A percentile compares a stretch with the other conserved stretches of the same genome.
Evolutionary conservation across 2,113 vertebrate genomes (phyloP).

Genomic region (Orycteropus afer): DNA sequence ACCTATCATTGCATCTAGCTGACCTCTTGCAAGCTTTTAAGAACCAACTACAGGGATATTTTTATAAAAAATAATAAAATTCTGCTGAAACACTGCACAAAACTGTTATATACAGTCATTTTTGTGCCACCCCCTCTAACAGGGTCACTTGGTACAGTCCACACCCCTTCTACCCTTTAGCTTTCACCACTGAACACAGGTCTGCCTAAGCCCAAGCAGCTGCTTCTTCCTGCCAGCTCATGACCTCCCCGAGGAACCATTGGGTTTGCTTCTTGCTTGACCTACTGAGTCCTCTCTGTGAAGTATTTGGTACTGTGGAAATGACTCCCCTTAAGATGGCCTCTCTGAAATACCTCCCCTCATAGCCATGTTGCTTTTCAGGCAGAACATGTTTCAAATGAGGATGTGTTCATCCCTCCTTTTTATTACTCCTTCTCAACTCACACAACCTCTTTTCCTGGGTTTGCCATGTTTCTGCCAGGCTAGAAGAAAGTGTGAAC

Average conservation of each 20-base stretch:
- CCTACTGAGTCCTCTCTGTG: background rate
- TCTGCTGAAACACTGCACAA: too few relatives aligned
- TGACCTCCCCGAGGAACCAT: rapidly evolving
- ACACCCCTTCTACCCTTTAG: too few relatives aligned
- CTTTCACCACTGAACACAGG: too few relatives aligned
- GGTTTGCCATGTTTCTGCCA: background rate
- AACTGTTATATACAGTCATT: too few relatives aligned
- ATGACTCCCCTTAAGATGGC: background rate
- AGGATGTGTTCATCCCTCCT: rapidly evolving
- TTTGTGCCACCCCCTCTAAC: too few relatives aligned
- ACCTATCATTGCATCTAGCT: too few relatives aligned
- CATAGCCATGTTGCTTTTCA: background rate
- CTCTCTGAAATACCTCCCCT: background rate
- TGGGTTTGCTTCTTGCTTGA: background rate
- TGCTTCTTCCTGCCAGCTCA: background rate
- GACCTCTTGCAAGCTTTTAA: too few relatives aligned
- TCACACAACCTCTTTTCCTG: background rate
- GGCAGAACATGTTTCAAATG: background rate
- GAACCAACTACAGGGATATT: too few relatives aligned
- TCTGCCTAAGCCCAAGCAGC: background rate
- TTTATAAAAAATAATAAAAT: too few relatives aligned
- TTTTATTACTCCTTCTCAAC: background rate
- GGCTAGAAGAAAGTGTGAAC: background rate
- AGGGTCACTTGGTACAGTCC: too few relatives aligned
- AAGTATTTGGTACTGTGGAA: background rate